phyloP scores from a whole-genome alignment of 2,113 vertebrate genomes.

The Lutjanus erythropterus region DNA sequence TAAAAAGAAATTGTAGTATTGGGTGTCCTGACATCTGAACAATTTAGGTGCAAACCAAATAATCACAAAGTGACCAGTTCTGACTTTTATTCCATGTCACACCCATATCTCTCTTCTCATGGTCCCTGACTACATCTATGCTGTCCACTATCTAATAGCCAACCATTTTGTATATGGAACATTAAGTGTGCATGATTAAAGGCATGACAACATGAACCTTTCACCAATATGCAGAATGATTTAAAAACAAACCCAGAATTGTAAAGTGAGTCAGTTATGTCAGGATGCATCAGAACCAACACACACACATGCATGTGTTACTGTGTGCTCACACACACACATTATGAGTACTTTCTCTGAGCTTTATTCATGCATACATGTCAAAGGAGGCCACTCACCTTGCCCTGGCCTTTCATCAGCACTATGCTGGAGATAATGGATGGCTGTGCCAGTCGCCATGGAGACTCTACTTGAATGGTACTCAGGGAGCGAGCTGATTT shows the following conservation, averaged over 20 bases:
- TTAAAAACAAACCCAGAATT: background rate
- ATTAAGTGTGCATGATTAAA: background rate
- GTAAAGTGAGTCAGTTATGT: background rate
- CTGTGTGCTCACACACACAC: background rate
- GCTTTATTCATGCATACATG: constrained; percentile 36
- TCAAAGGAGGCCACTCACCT: constrained; percentile 86
- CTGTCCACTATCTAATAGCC: background rate
- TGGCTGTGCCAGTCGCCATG: constrained; percentile 95
- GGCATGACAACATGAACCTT: background rate
- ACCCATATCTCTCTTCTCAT: background rate
- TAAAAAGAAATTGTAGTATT: background rate
- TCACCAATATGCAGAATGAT: background rate
- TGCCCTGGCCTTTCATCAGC: constrained; percentile 98
- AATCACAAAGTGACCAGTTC: background rate
- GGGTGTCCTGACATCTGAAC: background rate
- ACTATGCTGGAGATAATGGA: constrained; percentile 98
- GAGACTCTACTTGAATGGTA: constrained; percentile 95
- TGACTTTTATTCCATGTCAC: background rate
- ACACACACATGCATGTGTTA: background rate
- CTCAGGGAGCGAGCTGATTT: constrained; percentile 96
- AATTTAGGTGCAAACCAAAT: background rate
- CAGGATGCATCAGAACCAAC: background rate
- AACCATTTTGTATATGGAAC: background rate
- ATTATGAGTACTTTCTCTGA: background rate
- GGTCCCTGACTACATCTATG: background rate